A percentile compares a stretch with the other conserved stretches of the same genome.
phyloP scores from a whole-genome alignment of 1,140 invertebrate genomes.

The Zaprionus inermis region DNA sequence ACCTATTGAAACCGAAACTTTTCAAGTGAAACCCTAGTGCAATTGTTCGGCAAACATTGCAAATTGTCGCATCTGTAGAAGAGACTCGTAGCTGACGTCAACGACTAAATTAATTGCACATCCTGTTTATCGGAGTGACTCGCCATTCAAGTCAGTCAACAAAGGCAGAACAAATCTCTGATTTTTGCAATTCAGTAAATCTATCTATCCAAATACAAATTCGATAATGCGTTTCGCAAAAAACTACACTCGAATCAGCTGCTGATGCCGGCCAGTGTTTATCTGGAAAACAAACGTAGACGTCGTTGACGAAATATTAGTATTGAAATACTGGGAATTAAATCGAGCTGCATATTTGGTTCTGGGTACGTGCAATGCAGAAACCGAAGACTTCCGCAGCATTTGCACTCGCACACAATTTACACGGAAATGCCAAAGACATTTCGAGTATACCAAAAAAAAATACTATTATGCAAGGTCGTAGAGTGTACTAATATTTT shows the following conservation, averaged over 20 bases:
- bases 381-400: no score
- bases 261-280: slow-evolving; percentile 30
- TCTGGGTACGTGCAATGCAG: neutral
- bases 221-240: slow-evolving; percentile 41
- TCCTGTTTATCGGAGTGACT: slow-evolving; percentile 58
- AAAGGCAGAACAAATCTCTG: slow-evolving; percentile 15
- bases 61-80: slow-evolving; percentile 3
- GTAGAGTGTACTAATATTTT: slow-evolving; percentile 23
- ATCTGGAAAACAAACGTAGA: slow-evolving; percentile 15
- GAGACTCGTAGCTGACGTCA: slow-evolving; percentile 42
- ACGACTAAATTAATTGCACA: slow-evolving; percentile 58
- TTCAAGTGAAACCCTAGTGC: slow-evolving; percentile 2
- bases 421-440: slow-evolving; percentile 1
- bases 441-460: neutral
- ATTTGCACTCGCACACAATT: neutral
- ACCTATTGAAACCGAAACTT: slow-evolving; percentile 18
- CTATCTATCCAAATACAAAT: slow-evolving; percentile 30
- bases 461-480: neutral
- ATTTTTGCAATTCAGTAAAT: neutral
- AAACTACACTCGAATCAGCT: slow-evolving; percentile 26
- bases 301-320: slow-evolving; percentile 12
- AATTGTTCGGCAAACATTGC: slow-evolving; percentile 30
- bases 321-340: slow-evolving; percentile 12
- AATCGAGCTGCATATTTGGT: neutral
- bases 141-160: slow-evolving; percentile 53